Base-by-base conservation (phyloP, 2,888 invertebrate genomes). In the Agrotis ipsilon region DNA sequence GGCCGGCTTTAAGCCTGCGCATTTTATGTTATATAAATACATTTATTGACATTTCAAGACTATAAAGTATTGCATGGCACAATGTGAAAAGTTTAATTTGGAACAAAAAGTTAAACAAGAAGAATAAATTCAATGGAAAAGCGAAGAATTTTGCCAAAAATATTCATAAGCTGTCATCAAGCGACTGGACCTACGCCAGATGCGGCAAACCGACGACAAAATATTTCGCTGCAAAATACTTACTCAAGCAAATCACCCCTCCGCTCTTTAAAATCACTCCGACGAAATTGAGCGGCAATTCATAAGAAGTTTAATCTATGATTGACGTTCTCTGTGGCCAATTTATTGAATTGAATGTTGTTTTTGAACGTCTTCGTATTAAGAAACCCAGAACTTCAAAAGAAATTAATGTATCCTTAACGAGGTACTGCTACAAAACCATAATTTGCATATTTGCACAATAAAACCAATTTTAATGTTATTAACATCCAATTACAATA, bases 121-220 rank as follows among this genome's bases (percentile, higher is more conserved):
- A 92, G 90, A 88, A 89, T 90, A 88, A 88, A 88, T 88, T 86
- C 90, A 90, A 90, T 91, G 89, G 92, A 91, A 91, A 93, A 89
- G 91, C 92, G 83, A 89, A 83, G 92, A 92, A 92, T 94, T 94
- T 93, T 92, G 95, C 92, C 94, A 94, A 94, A 95, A 96, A 96
- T 95, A 96, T 96, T 96, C 96, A 96, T 96, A 95, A 95, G 95
- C 95, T 96, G 96, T 95, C 96, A 96, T 95, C 95, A 94, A 88
- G 91, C 93, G 92, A 94, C 96, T 96, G 96, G 96, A 95, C 95
- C 91, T 83, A 85, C 93, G 96, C 96, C 96, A 96, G 95, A 92
- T 94, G 94, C 92, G 94, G 94, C 88, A 88, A 92, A 91, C 94
- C 92, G 89, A 92, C 92, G 94, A 94, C 95, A 92, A 95, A 96